Base-by-base conservation (phyloP, 2,888 invertebrate species). In the Nemotelus nigrinus region DNA sequence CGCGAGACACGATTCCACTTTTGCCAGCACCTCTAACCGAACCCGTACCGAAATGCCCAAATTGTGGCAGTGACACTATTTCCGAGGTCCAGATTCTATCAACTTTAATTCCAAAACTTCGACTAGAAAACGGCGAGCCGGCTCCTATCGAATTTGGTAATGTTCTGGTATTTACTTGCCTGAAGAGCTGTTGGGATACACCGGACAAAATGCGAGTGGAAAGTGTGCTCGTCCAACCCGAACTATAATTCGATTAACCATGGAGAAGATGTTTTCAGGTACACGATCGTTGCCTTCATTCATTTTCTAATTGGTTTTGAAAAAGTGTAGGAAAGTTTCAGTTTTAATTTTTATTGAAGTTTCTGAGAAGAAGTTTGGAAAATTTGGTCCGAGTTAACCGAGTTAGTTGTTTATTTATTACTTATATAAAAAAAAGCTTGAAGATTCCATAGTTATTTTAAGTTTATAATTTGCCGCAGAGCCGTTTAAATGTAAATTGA, bases 11-110 rank as follows among this genome's bases (percentile, higher is more conserved):
- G 78, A 88, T 90, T 3, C 93, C 94, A 0, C 83, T 95, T 44
- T 87, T 94, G 5, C 89, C 94, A 65, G 91, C 93, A n/a, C 92
- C 93, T 0, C 84, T 94, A 10, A 87, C 86, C 70, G 89, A 91
- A 39, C 89, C 84, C 81, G 87, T 78, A 77, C 85, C 82, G 79
- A 88, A 88, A 80, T 95, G 95, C 84, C 85, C 87, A 65, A 89
- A 94, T 83, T 96, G 94, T 84, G 92, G 93, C 74, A 90, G 92
- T 1, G 90, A 91, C 53, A 89, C 93, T 81, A 88, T 90, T 44
- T 96, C 95, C 85, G 97, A 97, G 86, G 87, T 96, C 8, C 97
- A 97, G 88, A 88, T 97, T 63, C 88, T 96, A 70, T 94, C 97
- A 0, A 93, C 93, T 2, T 88, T 96, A 55, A 92, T 96, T 77